Evolutionary conservation across 2,113 vertebrate species (phyloP).

Genomic region (Microtus pennsylvanicus): DNA sequence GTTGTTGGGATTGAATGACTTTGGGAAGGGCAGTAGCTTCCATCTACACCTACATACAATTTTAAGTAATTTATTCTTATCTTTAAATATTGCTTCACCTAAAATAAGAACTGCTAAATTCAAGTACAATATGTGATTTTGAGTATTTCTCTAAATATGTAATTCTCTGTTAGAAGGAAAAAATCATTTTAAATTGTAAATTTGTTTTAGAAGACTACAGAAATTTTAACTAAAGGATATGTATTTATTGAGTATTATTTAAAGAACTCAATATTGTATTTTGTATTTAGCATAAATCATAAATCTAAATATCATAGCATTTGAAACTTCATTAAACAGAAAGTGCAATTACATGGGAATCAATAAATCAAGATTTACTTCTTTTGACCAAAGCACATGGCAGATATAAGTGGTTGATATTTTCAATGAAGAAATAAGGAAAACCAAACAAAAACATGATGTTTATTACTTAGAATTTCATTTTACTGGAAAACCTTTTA

Average conservation of each 20-base stretch:
- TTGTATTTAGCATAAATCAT: background rate
- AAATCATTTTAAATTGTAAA: background rate
- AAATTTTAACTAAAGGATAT: background rate
- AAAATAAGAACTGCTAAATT: background rate
- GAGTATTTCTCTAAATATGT: background rate
- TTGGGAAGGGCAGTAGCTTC: too few species aligned
- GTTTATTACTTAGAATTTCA: background rate
- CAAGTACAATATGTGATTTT: background rate
- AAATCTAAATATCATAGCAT: background rate
- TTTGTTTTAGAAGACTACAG: background rate
- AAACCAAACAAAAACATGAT: background rate
- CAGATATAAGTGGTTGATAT: background rate
- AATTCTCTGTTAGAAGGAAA: background rate
- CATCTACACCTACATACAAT: background rate
- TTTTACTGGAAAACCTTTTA: background rate
- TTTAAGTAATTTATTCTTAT: slow-evolving; percentile 3
- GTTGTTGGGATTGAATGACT: too few species aligned
- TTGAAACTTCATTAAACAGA: background rate
- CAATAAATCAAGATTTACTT: background rate
- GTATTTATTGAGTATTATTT: background rate
- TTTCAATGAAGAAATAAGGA: background rate
- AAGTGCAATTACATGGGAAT: background rate
- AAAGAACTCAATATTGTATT: background rate
- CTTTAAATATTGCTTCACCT: background rate
- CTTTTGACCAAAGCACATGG: background rate